phyloP scores from a whole-genome alignment of 2,113 vertebrate species.

The Gulo gulo region DNA sequence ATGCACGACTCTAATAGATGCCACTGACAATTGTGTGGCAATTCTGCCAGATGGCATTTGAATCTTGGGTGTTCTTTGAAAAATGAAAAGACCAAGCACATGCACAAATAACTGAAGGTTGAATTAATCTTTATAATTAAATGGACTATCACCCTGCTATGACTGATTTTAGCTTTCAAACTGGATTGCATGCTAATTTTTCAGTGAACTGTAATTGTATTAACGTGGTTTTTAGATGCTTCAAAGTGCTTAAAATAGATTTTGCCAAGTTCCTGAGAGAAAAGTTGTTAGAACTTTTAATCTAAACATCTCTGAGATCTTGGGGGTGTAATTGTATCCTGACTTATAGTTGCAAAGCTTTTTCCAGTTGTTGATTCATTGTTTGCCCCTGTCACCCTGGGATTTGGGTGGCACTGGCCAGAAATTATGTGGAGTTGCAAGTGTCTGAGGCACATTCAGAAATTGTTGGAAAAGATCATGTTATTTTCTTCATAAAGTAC shows the following conservation, averaged over 20 bases:
- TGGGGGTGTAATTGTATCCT: not conserved
- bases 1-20: constrained; percentile 69
- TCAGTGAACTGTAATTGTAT: constrained; percentile 82
- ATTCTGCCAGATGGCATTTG: constrained; percentile 81
- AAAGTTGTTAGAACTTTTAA: constrained; percentile 60
- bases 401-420: not conserved
- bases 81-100: constrained; percentile 80
- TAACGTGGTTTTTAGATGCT: constrained; percentile 77
- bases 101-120: constrained; percentile 78
- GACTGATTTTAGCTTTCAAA: constrained; percentile 84
- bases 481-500: not conserved
- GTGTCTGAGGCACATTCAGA: not conserved
- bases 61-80: constrained; percentile 80
- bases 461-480: not conserved
- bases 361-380: not conserved
- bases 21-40: constrained; percentile 63
- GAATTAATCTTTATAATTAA: constrained; percentile 88
- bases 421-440: not conserved
- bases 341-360: not conserved
- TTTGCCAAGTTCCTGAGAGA: constrained; percentile 68
- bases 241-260: constrained; percentile 67
- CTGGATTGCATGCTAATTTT: constrained; percentile 83
- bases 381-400: not conserved
- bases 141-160: constrained; percentile 80
- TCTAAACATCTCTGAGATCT: constrained; percentile 48